Percentiles rank a stretch among this genome's conserved stretches.
Conservation (phyloP, 2,888 invertebrate species). For the Aporophyla nigra region DNA sequence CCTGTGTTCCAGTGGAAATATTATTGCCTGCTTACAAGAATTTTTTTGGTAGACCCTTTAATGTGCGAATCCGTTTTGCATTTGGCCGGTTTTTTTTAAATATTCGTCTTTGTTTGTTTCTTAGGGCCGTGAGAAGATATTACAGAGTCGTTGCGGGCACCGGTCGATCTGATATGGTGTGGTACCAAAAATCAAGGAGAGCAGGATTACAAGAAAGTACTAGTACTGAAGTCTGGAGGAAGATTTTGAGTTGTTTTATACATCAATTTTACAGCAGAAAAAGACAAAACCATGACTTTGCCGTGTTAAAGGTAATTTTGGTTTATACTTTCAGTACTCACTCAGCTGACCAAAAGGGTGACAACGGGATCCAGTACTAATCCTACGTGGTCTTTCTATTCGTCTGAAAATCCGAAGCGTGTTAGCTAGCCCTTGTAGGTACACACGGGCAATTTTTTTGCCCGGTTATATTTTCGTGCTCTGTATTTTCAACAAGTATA, state of each 20-base stretch:
- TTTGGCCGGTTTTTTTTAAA: neutral
- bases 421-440: too few relatives aligned
- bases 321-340: neutral
- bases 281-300: slow-evolving; percentile 21
- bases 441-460: too few relatives aligned
- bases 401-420: neutral
- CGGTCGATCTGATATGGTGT: neutral
- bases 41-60: too few relatives aligned
- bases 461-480: too few relatives aligned
- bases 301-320: slow-evolving; percentile 30
- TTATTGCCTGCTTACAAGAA: too few relatives aligned
- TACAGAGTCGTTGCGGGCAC: slow-evolving; percentile 36
- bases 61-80: too few relatives aligned
- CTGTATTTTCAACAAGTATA: too few relatives aligned
- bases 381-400: neutral
- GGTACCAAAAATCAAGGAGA: neutral
- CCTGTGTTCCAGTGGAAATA: too few relatives aligned
- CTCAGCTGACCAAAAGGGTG: neutral
- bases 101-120: neutral
- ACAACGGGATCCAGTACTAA: neutral
- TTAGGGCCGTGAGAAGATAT: neutral
- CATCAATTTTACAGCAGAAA: slow-evolving; percentile 7
- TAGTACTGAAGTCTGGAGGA: slow-evolving; percentile 26
- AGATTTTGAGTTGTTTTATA: slow-evolving; percentile 17
- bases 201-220: neutral